These are phyloP conservation scores for Siphlonurus alternatus DNA, from an alignment of 2,888 invertebrate genomes.

Conservation along the genomic window DNA sequence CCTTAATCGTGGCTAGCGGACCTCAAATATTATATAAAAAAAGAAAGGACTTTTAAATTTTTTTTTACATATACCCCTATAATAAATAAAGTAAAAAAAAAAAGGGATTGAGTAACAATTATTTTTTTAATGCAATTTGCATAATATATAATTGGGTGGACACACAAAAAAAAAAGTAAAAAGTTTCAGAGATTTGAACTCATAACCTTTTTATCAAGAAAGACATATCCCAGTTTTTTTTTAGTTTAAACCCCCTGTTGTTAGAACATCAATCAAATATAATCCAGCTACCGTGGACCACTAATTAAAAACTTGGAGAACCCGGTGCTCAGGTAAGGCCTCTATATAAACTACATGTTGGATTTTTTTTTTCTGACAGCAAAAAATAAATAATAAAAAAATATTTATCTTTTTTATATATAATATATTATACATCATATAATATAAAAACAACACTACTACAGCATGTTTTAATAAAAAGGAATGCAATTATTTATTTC, in stretches of 20 bases:
- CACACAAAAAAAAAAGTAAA: too few species aligned
- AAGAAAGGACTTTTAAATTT: not conserved
- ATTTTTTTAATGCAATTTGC: not conserved
- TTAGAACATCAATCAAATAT: not conserved
- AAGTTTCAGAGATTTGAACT: too few species aligned
- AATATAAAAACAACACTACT: too few species aligned
- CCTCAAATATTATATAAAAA: not conserved
- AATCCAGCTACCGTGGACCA: not conserved
- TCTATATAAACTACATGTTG: not conserved
- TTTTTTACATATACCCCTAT: not conserved
- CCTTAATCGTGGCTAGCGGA: not conserved
- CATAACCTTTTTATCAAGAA: too few species aligned
- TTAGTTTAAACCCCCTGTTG: not conserved
- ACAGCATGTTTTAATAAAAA: not conserved
- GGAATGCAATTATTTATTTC: not conserved
- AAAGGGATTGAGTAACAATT: not conserved
- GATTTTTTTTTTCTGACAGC: not conserved
- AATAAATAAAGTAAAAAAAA: not conserved
- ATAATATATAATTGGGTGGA: not conserved
- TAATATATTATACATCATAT: too few species aligned
- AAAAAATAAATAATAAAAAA: not conserved
- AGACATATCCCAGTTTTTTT: too few species aligned
- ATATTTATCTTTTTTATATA: not conserved
- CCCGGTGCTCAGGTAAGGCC: not conserved
- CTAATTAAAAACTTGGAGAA: not conserved